Evolutionary conservation across 2,888 invertebrate species (phyloP), one percentile per base, ranked within the genome.

Genomic region (Bellardia pandia): DNA sequence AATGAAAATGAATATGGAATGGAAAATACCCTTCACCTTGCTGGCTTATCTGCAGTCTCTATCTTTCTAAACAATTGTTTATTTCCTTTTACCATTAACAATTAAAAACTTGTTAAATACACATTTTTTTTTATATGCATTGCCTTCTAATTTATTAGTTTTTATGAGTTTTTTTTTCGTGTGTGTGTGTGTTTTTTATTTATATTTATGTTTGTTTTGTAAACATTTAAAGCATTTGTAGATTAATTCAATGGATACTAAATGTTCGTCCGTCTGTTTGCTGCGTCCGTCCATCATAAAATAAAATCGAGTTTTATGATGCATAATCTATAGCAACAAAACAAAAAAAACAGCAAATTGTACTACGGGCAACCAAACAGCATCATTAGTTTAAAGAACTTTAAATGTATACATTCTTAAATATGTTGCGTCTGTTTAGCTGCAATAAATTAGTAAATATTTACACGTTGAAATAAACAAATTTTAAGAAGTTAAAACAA

Each of bases 81-180:
- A 84, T 42, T 53, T 77, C 33, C 13, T 69, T 37, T 45, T 23
- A 64, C 16, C 72, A 69, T 62, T 37, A 75, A 69, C 48, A 85
- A 75, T 79, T 79, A 75, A 62, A 64, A 79, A 85, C 53, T 51
- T 71, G 66, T 76, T 72, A 77, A 72, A 45, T 37, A 68, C 6
- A 53, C 14, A 42, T 45, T 83, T 69, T 42, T 2, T 33, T 62
- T 16, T 14, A 51, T 30, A 33, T 74, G 5, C 6, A 64, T 45
- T 74, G 74, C 56, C 66, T 72, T 83, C 37, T 66, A 77, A 85
- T 85, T 85, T 85, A 78, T 81, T 75, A 58, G 75, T 81, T 85
- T 81, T 87, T 77, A 77, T 85, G 71, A 75, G 69, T 62, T 75
- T 60, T 79, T 72, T 74, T 68, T 23, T 23, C 23, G 23, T 23